Percentiles rank a stretch among this genome's conserved stretches.
Evolutionary conservation across 2,113 vertebrate genomes (phyloP).

Genomic region (Stomatorhinus ivindoensis): DNA sequence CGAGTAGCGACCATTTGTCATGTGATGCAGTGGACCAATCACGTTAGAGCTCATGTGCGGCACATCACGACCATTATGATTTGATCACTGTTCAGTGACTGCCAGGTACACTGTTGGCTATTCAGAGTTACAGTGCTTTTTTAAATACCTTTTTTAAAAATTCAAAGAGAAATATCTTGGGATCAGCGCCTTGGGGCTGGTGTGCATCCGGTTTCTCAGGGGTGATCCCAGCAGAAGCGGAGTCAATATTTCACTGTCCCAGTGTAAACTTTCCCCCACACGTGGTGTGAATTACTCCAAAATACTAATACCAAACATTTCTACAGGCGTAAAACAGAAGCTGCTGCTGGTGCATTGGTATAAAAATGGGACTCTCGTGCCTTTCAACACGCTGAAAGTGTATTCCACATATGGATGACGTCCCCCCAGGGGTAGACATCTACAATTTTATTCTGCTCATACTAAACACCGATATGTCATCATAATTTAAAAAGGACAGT

Average conservation of each 20-base stretch:
- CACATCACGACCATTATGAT: neutral
- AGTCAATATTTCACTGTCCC: neutral
- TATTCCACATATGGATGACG: too few relatives aligned
- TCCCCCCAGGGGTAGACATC: too few relatives aligned
- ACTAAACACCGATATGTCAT: neutral
- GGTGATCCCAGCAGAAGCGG: neutral
- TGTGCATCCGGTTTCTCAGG: rapidly evolving
- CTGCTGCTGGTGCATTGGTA: neutral
- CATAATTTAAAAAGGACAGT: neutral
- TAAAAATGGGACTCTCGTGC: neutral
- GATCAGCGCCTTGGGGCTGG: neutral
- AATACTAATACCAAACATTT: neutral
- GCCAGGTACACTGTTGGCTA: neutral
- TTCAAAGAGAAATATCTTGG: neutral
- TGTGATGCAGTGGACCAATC: neutral
- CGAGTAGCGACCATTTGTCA: neutral
- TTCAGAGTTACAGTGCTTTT: neutral
- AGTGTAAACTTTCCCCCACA: neutral
- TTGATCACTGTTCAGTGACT: neutral
- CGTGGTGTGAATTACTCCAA: neutral
- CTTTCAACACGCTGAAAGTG: too few relatives aligned
- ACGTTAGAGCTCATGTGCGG: neutral
- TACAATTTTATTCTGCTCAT: neutral
- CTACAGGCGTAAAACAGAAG: neutral
- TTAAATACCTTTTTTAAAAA: neutral